Evolutionary conservation across 2,797 vertebrate species (phyloP), one percentile per base, ranked within the genome.

Genomic region (Spheniscus humboldti): DNA sequence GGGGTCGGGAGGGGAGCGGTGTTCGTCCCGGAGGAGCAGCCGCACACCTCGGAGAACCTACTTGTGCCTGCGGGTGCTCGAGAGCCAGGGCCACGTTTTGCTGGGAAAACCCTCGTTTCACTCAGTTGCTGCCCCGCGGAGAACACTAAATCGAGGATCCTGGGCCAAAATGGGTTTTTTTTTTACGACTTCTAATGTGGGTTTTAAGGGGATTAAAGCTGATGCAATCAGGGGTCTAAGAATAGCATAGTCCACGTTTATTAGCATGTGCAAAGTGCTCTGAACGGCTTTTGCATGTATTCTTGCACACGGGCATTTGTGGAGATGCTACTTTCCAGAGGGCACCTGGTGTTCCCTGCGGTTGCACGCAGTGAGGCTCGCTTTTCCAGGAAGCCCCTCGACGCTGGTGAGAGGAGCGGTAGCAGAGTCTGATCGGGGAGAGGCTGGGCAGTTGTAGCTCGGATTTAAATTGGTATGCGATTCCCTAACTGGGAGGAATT

Each of bases 391-490:
- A 4, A 18, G 17, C 35, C 22, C n/a, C 37, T 31, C 6, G 22
- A 1, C 5, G 57, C 25, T 22, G 71, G 20, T 4, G 37, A 59
- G 41, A 71, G 66, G 23, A 48, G 8, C 8, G 3, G 15, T 17
- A 7, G n/a, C 63, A 12, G 27, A 18, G 31, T 13, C 23, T 18
- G 28, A 17, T 8, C 6, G 3, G 22, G 31, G 31, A 28, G 74
- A 52, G 52, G 19, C 33, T 31, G 31, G 45, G 45, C 23, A 45
- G 14, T 3, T 45, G 0, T 5, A 28, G 71, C 64, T 57, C 4
- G 3, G 14, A 1, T 47, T 28, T 23, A 5, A 23, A 2, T 20
- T 4, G 59, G 19, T 4, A 1, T 20, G n/a, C 18, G 1, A 0
- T 84, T 69, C 77, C 56, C 76, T 28, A 8, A 37, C n/a, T 6